These are phyloP conservation scores for Ectemnius cavifrons DNA, from an alignment of 2,888 invertebrate species.

Conservation along the genomic window DNA sequence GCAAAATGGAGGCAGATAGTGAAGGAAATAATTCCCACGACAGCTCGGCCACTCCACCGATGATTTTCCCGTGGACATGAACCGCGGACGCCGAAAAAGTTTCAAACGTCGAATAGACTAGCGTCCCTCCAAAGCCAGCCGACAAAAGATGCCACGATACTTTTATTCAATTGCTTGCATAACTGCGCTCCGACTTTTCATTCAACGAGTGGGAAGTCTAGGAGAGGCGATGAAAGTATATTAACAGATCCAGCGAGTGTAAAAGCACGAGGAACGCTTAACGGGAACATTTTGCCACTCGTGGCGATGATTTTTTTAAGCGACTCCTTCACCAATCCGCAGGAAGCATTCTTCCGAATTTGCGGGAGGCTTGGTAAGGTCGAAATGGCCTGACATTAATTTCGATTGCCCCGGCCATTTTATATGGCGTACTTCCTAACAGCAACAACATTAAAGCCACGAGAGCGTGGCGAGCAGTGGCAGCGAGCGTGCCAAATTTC, in stretches of 20 bases:
- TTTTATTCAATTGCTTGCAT: neutral
- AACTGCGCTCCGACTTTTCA: conserved; percentile 1
- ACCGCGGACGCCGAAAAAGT: too few species aligned
- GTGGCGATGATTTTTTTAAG: conserved; percentile 21
- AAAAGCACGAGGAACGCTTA: conserved; percentile 8
- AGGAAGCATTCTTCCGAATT: neutral
- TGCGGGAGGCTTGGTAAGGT: conserved; percentile 5
- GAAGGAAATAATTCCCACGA: conserved; percentile 2
- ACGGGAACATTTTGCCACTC: conserved; percentile 21
- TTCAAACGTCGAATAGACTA: too few species aligned
- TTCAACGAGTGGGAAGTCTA: conserved; percentile 21
- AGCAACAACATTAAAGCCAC: conserved; percentile 50
- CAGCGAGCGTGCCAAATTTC: neutral
- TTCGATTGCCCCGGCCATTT: conserved; percentile 67
- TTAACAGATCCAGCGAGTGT: conserved; percentile 4
- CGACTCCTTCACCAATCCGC: conserved; percentile 16
- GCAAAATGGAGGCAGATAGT: conserved; percentile 55
- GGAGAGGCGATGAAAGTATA: conserved; percentile 15
- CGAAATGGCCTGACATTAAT: conserved; percentile 48
- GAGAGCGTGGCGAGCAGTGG: conserved; percentile 21
- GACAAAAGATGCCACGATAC: too few species aligned
- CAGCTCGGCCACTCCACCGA: too few species aligned
- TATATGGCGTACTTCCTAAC: conserved; percentile 59
- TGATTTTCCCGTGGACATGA: too few species aligned
- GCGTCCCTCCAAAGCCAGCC: too few species aligned